Evolutionary conservation across 2,797 vertebrate genomes (phyloP).

Genomic region (Tadarida brasiliensis): DNA sequence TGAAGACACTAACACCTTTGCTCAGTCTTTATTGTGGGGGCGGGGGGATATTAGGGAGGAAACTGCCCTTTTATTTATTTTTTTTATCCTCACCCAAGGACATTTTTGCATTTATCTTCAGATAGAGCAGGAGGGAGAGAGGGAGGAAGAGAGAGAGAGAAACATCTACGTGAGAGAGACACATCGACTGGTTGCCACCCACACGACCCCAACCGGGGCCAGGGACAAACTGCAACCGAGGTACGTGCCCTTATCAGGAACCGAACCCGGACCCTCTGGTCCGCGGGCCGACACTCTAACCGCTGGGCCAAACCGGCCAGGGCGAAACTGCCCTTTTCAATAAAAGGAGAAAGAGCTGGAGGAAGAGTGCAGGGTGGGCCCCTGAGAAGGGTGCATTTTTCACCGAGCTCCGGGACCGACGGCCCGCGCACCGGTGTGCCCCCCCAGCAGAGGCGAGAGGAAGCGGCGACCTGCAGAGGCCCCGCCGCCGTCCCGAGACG

Average conservation of each 20-base stretch:
- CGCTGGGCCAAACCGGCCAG: too few relatives aligned
- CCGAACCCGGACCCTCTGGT: too few relatives aligned
- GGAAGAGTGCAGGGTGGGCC: constrained; percentile 65
- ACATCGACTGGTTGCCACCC: too few relatives aligned
- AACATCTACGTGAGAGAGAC: too few relatives aligned
- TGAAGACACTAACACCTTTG: constrained; percentile 53
- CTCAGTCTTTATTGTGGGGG: constrained; percentile 52
- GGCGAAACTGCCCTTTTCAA: constrained; percentile 70
- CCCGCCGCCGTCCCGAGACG: constrained; percentile 85
- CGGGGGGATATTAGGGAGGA: not conserved
- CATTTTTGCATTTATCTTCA: too few relatives aligned
- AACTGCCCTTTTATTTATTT: constrained; percentile 68
- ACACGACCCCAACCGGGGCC: too few relatives aligned
- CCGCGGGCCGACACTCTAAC: too few relatives aligned
- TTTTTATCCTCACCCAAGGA: too few relatives aligned
- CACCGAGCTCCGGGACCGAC: constrained; percentile 85
- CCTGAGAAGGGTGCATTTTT: constrained; percentile 82
- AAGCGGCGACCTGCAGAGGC: constrained; percentile 89
- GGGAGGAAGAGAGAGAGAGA: too few relatives aligned
- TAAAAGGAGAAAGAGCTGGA: constrained; percentile 78
- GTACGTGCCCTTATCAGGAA: too few relatives aligned
- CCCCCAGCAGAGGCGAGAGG: constrained; percentile 85
- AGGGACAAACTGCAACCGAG: too few relatives aligned
- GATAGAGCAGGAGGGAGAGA: too few relatives aligned
- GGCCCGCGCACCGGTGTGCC: not conserved